Conservation (phyloP, 2,888 invertebrate genomes). For the Argynnis bischoffii region DNA sequence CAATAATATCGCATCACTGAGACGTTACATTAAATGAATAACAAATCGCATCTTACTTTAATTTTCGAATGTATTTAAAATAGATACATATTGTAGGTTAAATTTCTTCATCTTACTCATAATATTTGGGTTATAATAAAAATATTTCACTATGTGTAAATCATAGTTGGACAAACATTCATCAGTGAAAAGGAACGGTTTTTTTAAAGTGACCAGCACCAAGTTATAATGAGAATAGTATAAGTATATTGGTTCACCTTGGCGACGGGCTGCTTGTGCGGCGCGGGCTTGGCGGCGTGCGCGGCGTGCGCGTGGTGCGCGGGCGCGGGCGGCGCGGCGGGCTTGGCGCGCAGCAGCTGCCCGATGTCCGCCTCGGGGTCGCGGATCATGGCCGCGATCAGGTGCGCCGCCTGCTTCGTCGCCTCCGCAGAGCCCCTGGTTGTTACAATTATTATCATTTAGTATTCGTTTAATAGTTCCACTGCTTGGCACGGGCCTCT, state of each 20-base stretch:
- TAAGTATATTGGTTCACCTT: conserved; percentile 52
- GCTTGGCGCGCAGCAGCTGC: conserved; percentile 86
- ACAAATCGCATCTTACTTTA: too few relatives aligned
- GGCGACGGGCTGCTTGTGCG: conserved; percentile 67
- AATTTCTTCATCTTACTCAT: too few relatives aligned
- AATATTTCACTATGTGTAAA: too few relatives aligned
- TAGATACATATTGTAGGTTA: too few relatives aligned
- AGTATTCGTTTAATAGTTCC: not conserved
- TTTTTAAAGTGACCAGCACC: too few relatives aligned
- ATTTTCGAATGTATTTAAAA: too few relatives aligned
- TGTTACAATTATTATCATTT: not conserved
- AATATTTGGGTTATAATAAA: too few relatives aligned
- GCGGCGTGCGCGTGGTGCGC: conserved; percentile 53
- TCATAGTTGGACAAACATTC: too few relatives aligned
- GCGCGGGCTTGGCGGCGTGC: conserved; percentile 64
- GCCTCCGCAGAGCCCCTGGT: conserved; percentile 93
- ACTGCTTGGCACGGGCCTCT: not conserved
- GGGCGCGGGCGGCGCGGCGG: conserved; percentile 83
- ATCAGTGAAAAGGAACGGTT: too few relatives aligned
- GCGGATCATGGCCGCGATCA: conserved; percentile 95
- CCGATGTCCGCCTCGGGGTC: conserved; percentile 97
- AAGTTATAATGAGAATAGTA: too few relatives aligned
- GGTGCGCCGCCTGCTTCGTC: conserved; percentile 94
- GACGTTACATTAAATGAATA: too few relatives aligned
- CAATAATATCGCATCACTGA: too few relatives aligned